Evolutionary conservation across 2,113 vertebrate species (phyloP).

Genomic region (Picathartes gymnocephalus): DNA sequence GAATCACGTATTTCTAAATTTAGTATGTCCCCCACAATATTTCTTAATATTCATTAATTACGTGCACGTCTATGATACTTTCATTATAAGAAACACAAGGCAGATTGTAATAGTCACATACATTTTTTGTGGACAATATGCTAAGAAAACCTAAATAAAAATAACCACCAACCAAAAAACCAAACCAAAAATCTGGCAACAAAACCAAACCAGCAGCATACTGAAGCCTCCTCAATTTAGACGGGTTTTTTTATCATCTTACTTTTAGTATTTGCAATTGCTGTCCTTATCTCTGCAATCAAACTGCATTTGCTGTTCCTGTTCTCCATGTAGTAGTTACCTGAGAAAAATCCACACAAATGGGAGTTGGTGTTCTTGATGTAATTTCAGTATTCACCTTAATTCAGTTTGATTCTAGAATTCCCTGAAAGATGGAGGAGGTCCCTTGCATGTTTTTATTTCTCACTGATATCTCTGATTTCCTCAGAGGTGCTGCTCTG

Average conservation of each 20-base stretch:
- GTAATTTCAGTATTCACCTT: not conserved
- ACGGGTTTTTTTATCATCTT: not conserved
- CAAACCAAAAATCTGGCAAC: not conserved
- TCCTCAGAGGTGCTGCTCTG: not conserved
- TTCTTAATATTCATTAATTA: not conserved
- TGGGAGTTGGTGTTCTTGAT: not conserved
- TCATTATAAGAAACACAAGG: not conserved
- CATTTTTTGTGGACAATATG: not conserved
- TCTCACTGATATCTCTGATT: not conserved
- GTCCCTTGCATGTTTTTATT: not conserved
- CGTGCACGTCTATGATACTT: not conserved
- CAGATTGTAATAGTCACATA: not conserved
- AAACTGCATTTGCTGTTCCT: not conserved
- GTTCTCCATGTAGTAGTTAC: not conserved
- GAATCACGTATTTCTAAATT: not conserved
- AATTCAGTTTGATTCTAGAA: not conserved
- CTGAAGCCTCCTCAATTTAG: not conserved
- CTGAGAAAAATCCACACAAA: not conserved
- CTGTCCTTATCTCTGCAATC: not conserved
- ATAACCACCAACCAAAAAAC: not conserved
- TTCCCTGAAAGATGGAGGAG: not conserved
- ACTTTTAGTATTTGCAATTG: not conserved
- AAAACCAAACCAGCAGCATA: not conserved
- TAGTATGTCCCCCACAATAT: not conserved
- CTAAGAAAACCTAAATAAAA: not conserved